phyloP scores from a whole-genome alignment of 2,797 vertebrate genomes.

The Echeneis naucrates region DNA sequence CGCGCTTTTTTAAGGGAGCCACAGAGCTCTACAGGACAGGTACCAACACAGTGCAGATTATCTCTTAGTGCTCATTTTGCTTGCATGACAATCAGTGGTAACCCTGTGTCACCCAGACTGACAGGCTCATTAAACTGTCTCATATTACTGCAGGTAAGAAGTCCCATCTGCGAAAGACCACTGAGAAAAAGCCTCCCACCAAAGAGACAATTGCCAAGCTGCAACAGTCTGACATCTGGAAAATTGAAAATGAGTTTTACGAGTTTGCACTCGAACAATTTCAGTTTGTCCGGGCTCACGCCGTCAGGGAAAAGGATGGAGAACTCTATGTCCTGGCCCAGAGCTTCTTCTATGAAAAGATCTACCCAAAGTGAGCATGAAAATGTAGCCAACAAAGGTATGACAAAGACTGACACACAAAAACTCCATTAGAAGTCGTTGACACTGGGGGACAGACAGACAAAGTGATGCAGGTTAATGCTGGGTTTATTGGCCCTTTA shows the following conservation, averaged over 20 bases:
- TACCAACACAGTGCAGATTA: constrained; percentile 62
- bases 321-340: constrained; percentile 91
- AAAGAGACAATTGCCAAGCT: constrained; percentile 94
- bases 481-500: constrained; percentile 14
- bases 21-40: constrained; percentile 94
- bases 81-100: not conserved
- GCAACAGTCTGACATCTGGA: constrained; percentile 96
- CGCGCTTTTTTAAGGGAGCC: constrained; percentile 95
- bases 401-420: not conserved
- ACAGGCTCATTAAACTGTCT: constrained; percentile 8
- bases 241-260: constrained; percentile 98
- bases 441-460: constrained; percentile 45
- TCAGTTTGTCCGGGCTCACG: constrained; percentile 94
- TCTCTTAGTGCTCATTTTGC: not conserved
- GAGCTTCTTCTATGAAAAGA: constrained; percentile 98
- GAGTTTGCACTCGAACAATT: constrained; percentile 98
- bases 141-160: constrained; percentile 89
- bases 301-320: constrained; percentile 94
- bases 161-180: constrained; percentile 96
- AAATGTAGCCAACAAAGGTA: not conserved
- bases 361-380: constrained; percentile 94
- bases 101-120: not conserved
- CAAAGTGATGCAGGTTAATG: not conserved
- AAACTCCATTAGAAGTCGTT: constrained; percentile 34
- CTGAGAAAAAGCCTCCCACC: constrained; percentile 94